Evolutionary conservation across 2,888 invertebrate genomes (phyloP).

Genomic region (Drosophila subquinaria): DNA sequence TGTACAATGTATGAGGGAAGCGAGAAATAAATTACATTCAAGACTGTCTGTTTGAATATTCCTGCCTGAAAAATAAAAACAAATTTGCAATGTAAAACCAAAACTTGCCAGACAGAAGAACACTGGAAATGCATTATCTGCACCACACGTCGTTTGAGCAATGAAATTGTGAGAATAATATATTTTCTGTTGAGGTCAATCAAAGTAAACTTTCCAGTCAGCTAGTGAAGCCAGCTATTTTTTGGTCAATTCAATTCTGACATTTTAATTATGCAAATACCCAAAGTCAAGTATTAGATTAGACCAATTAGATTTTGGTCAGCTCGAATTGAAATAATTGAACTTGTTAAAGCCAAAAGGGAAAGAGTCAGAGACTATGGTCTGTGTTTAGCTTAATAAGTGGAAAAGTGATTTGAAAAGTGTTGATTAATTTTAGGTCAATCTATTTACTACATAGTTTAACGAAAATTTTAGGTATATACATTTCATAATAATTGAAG

Average conservation of each 20-base stretch:
- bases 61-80: background rate
- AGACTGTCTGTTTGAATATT: conserved; percentile 9
- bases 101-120: conserved; percentile 7
- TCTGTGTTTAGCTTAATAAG: conserved; percentile 27
- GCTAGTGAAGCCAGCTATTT: conserved; percentile 13
- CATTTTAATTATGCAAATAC: conserved; percentile 72
- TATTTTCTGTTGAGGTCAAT: conserved; percentile 39
- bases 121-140: conserved; percentile 35
- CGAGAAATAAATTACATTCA: conserved; percentile 3
- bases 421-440: conserved; percentile 13
- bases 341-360: conserved; percentile 7
- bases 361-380: background rate
- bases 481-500: too few species aligned
- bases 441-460: background rate
- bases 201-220: conserved; percentile 23
- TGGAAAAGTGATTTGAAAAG: conserved; percentile 5
- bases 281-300: conserved; percentile 61
- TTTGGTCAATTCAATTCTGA: conserved; percentile 49
- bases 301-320: conserved; percentile 51
- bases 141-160: conserved; percentile 55
- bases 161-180: conserved; percentile 40
- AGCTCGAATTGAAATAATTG: conserved; percentile 37
- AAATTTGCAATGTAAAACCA: conserved; percentile 18
- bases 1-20: background rate
- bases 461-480: too few species aligned